Base-by-base conservation (phyloP, 2,797 vertebrate genomes). In the Anguilla pacifica region DNA sequence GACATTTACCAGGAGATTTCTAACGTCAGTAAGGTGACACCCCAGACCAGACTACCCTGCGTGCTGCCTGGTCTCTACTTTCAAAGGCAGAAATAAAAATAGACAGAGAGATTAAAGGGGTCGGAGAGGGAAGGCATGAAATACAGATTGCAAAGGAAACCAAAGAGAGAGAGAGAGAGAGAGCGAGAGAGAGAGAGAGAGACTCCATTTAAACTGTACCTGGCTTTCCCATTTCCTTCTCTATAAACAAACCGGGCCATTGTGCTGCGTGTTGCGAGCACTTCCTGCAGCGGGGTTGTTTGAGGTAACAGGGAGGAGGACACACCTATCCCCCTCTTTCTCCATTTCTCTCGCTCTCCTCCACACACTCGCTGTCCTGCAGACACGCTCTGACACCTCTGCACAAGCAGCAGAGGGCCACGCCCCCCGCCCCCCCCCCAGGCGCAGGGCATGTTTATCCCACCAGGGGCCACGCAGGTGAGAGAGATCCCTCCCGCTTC, bases 201-300 rank as follows among this genome's bases (percentile, higher is more conserved):
- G 83, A 22, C 55, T 85, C 35, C 59, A 86, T 72, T 72, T 86
- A 74, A 39, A 31, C 84, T 31, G 22, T 95, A 94, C 93, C 91
- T 88, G 92, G 88, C 93, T 94, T 91, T 93, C 94, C 94, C 95
- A 95, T 94, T 95, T 94, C 64, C 64, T 70, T 43, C 67, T 72
- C 85, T 72, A 46, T 55, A 49, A 72, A 72, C 85, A 86, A 72
- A 72, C 61, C 6, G 25, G 39, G 57, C 85, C 64, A 70, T 72
- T 72, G 85, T 86, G 85, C 85, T 28, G 64, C 6, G 64, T 46
- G 59, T 59, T 64, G 9, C 13, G 31, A 31, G 25, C 1, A 25
- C 64, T 86, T 86, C 85, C 61, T 70, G 85, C 2, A 31, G 46
- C 61, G 46, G 85, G 85, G 85, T 86, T 43, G 64, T 72, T 49